These are phyloP conservation scores for Drosophila ustulata DNA, from an alignment of 2,888 invertebrate genomes.

Conservation along the genomic window DNA sequence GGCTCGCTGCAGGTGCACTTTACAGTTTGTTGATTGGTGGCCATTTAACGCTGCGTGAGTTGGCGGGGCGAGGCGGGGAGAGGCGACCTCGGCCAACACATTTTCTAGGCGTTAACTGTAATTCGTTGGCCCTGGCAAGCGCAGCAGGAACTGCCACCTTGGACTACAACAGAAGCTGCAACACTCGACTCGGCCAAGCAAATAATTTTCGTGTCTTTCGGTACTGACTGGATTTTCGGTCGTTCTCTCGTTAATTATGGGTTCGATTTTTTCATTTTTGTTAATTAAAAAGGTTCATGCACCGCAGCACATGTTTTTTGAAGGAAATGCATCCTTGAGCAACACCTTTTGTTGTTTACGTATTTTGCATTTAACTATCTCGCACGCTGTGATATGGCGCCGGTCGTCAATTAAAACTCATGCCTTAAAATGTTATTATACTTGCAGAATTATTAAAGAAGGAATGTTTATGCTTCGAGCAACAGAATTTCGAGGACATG, in stretches of 20 bases:
- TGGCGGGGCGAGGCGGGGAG: conserved; percentile 20
- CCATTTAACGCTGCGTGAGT: conserved; percentile 79
- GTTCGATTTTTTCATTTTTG: conserved; percentile 59
- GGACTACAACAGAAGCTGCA: conserved; percentile 43
- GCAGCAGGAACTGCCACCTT: conserved; percentile 79
- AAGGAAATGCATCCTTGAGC: conserved; percentile 61
- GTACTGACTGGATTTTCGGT: conserved; percentile 5
- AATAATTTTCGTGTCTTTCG: conserved; percentile 34
- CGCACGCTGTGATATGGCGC: conserved; percentile 63
- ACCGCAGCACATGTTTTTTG: conserved; percentile 45
- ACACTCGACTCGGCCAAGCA: conserved; percentile 25
- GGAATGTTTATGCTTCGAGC: conserved; percentile 27
- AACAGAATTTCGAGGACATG: conserved; percentile 1
- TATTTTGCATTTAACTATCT: conserved; percentile 36
- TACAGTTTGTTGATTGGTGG: conserved; percentile 66
- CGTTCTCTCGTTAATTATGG: conserved; percentile 65
- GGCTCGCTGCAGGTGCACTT: conserved; percentile 70
- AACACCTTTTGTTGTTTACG: conserved; percentile 52
- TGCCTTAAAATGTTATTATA: conserved; percentile 22
- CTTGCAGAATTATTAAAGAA: conserved; percentile 15
- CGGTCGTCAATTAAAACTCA: conserved; percentile 65
- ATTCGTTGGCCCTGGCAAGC: conserved; percentile 61
- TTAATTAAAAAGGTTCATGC: conserved; percentile 73
- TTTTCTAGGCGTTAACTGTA: conserved; percentile 78
- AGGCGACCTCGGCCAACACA: conserved; percentile 66